These are phyloP conservation scores for Leptobrachium ailaonicum DNA, from an alignment of 2,113 vertebrate species.

Conservation along the genomic window DNA sequence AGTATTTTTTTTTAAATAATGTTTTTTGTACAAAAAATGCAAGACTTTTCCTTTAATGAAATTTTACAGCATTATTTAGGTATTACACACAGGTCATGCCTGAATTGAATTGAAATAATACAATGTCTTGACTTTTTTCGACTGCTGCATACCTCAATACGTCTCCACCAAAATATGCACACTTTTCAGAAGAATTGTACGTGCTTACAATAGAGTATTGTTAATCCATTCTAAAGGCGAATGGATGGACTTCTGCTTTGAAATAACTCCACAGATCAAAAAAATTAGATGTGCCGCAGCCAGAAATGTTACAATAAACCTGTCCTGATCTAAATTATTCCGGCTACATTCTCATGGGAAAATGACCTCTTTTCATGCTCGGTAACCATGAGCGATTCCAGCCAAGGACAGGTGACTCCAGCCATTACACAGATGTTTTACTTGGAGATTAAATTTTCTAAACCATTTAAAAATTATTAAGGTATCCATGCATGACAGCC, in stretches of 20 bases:
- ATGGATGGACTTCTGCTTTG: constrained; percentile 3
- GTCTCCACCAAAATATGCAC: not conserved
- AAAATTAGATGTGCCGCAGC: constrained; percentile 3
- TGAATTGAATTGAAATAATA: constrained; percentile 10
- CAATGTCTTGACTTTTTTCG: not conserved
- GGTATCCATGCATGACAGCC: constrained; percentile 45
- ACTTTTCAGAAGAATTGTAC: not conserved
- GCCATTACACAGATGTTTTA: constrained; percentile 45
- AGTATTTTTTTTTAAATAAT: no score
- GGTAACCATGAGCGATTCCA: constrained; percentile 34
- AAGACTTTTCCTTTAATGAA: not conserved
- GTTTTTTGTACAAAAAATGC: no score
- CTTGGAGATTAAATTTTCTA: constrained; percentile 46
- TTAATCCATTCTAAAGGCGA: not conserved
- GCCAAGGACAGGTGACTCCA: constrained; percentile 41
- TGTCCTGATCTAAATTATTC: constrained; percentile 33
- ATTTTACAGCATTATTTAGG: not conserved
- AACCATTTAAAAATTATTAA: constrained; percentile 47
- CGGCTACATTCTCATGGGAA: constrained; percentile 38
- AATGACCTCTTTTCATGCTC: constrained; percentile 40
- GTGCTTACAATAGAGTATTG: constrained; percentile 3
- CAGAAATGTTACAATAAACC: constrained; percentile 28
- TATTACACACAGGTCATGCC: not conserved
- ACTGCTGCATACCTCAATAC: not conserved
- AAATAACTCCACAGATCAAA: not conserved